These are phyloP conservation scores for Tigriopus californicus DNA, from an alignment of 2,888 invertebrate genomes.

Conservation along the genomic window DNA sequence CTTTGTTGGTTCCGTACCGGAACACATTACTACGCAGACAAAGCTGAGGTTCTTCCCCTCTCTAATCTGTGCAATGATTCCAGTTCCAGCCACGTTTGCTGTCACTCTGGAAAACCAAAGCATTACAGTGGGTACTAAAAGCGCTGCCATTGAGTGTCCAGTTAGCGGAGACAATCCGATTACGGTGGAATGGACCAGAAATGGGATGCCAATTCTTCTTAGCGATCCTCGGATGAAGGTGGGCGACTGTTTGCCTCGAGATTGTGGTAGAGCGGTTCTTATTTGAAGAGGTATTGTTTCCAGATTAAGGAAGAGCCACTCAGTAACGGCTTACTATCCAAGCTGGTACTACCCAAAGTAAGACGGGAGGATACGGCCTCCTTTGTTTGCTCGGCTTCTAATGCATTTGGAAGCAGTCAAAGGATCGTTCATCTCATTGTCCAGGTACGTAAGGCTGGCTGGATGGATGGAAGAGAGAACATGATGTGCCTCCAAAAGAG, in stretches of 20 bases:
- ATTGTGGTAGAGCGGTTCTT: too few species aligned
- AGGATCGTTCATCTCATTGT: neutral
- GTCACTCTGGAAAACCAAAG: neutral
- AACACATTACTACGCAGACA: too few species aligned
- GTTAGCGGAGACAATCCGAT: constrained; percentile 4
- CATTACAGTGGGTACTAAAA: neutral
- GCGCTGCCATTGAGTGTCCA: neutral
- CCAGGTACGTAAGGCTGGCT: neutral
- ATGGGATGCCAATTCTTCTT: neutral
- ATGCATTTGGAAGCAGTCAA: neutral
- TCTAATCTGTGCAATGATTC: neutral
- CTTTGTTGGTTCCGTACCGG: too few species aligned
- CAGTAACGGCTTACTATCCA: neutral
- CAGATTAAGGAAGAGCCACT: constrained; percentile 4
- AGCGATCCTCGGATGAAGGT: too few species aligned
- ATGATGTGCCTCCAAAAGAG: too few species aligned
- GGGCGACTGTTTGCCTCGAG: too few species aligned
- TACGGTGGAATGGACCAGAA: neutral
- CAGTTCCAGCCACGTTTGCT: constrained; percentile 1
- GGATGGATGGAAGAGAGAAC: too few species aligned
- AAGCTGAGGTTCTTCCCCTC: neutral
- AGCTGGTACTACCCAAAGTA: neutral
- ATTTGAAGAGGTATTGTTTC: neutral
- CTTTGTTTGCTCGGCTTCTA: neutral
- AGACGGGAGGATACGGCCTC: neutral